Evolutionary conservation across 2,113 vertebrate genomes (phyloP).

Genomic region (Lamprologus sp.): DNA sequence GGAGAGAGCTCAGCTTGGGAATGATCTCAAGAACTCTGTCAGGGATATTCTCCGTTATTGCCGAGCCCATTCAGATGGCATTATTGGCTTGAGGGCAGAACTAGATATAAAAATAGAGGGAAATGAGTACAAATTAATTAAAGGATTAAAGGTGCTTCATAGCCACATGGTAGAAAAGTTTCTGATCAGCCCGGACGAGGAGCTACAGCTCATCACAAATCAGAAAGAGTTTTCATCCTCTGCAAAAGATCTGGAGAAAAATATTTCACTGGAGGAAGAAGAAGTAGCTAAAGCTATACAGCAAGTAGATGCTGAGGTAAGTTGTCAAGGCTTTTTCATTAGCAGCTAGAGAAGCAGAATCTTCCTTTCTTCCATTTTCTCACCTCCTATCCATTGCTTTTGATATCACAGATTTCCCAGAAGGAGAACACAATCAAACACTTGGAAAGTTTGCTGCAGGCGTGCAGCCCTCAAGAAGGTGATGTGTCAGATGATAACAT

Average conservation of each 20-base stretch:
- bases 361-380: background rate
- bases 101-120: background rate
- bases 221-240: conserved; percentile 35
- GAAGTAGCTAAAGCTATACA: conserved; percentile 42
- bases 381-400: background rate
- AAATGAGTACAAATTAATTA: conserved; percentile 26
- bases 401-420: conserved; percentile 65
- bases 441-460: conserved; percentile 64
- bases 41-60: conserved; percentile 68
- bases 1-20: background rate
- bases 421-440: conserved; percentile 63
- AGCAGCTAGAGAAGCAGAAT: background rate
- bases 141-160: conserved; percentile 67
- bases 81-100: conserved; percentile 13
- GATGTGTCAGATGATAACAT: background rate
- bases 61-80: conserved; percentile 20
- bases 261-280: conserved; percentile 33
- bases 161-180: conserved; percentile 66
- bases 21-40: conserved; percentile 59
- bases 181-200: conserved; percentile 65
- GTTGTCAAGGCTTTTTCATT: background rate
- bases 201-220: conserved; percentile 45
- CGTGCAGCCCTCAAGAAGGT: conserved; percentile 8
- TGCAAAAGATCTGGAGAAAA: conserved; percentile 21
- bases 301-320: conserved; percentile 69